Base-by-base conservation (phyloP, 2,797 vertebrate genomes). In the Hoplostethus atlanticus region DNA sequence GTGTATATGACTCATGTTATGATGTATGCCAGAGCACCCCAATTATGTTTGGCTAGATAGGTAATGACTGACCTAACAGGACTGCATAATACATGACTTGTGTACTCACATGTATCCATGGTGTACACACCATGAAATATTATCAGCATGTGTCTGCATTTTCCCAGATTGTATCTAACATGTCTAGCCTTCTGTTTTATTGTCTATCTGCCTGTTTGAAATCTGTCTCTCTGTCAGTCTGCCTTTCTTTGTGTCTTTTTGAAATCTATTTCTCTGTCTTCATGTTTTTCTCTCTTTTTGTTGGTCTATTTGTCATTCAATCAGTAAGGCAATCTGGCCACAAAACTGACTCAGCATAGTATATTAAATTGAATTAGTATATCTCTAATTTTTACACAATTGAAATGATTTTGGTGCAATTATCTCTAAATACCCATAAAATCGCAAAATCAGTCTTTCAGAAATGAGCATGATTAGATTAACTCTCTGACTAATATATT, bases 71-170 rank as follows among this genome's bases (percentile, higher is more conserved):
- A 51, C 53, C 56, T 52, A 50, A 73, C 58, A 38, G n/a, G 34
- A 80, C 77, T 68, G 71, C 59, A 73, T 77, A 58, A 65, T 48
- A 69, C 38, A 71, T 64, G 53, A 38, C 55, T 64, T 77, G 77
- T 83, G 72, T 71, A 67, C 56, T 71, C 48, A 44, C 21, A 64
- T 77, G 68, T 75, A 54, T 65, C 50, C 57, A 71, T 64, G 64
- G 47, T 53, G 52, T 73, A 65, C 67, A 60, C 63, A 66, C 73
- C 58, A 66, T 77, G 50, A 64, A 53, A 53, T 59, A 74, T 30
- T 30, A 21, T 68, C 79, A 80, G 84, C 77, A 75, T 80, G 70
- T 65, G 71, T 80, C 63, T 65, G 25, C 15, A 64, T 76, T 81
- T 68, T 55, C 68, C 84, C 74, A 13, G 63, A 81, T 79, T 79